A percentile compares a stretch with the other conserved stretches of the same genome.
Conservation (phyloP, 2,113 vertebrate genomes). For the Apus apus region DNA sequence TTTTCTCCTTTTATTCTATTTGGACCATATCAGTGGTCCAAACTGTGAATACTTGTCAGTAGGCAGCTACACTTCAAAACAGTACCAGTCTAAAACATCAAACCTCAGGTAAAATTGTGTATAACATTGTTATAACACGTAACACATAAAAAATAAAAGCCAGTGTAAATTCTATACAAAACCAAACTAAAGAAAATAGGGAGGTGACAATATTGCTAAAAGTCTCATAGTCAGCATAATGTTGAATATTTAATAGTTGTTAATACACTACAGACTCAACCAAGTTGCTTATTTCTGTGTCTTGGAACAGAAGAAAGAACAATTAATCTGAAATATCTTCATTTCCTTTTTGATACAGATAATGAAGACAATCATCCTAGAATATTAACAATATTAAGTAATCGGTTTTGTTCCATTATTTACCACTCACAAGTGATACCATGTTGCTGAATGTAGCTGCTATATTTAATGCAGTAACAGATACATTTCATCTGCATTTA, state of each 20-base stretch:
- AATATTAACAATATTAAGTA: neutral
- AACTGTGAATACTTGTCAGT: neutral
- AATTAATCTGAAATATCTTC: neutral
- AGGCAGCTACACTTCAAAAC: neutral
- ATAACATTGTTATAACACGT: neutral
- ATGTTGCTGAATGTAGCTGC: neutral
- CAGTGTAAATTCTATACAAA: neutral
- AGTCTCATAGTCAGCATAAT: neutral
- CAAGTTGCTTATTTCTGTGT: neutral
- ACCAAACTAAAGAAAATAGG: neutral
- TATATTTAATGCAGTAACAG: neutral
- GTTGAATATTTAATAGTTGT: neutral
- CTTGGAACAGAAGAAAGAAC: neutral
- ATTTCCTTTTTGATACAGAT: neutral
- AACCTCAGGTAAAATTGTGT: too few relatives aligned
- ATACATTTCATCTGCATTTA: neutral
- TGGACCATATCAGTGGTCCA: neutral
- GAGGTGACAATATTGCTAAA: neutral
- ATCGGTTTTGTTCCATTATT: neutral
- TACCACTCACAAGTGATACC: neutral
- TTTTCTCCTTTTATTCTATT: neutral
- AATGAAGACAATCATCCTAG: neutral
- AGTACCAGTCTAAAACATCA: neutral
- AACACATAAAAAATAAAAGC: neutral
- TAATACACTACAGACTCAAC: slow-evolving; percentile 1